Percentiles rank a stretch among this genome's conserved stretches.
These are phyloP conservation scores for Sebastes kiyomatsui DNA, from an alignment of 2,797 vertebrate genomes.

Conservation along the genomic window DNA sequence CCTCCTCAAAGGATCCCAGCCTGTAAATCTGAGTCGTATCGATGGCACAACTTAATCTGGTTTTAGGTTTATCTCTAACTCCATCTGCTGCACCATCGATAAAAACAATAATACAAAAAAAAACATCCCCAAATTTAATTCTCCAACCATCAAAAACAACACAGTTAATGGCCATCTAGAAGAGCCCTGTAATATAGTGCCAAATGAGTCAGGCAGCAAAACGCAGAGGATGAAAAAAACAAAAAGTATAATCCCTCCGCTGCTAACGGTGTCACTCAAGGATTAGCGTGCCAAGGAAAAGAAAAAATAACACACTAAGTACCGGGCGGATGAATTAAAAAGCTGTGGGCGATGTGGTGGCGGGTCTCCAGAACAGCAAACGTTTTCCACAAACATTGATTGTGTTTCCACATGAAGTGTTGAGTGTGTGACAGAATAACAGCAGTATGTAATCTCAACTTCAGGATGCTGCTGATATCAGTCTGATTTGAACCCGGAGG, in stretches of 20 bases:
- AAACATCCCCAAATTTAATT: slow-evolving; percentile 15
- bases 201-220: slow-evolving; percentile 59
- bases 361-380: slow-evolving; percentile 16
- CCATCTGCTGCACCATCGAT: slow-evolving; percentile 54
- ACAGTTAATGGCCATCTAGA: slow-evolving; percentile 44
- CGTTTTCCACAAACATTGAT: slow-evolving; percentile 15
- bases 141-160: slow-evolving; percentile 31
- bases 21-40: slow-evolving; percentile 46
- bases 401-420: slow-evolving; percentile 20
- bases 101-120: background rate
- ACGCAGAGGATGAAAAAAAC: slow-evolving; percentile 67
- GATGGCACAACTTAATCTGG: slow-evolving; percentile 64
- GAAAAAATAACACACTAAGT: slow-evolving; percentile 71
- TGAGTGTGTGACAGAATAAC: slow-evolving; percentile 23
- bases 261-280: slow-evolving; percentile 81
- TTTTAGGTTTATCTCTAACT: slow-evolving; percentile 46
- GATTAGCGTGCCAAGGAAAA: slow-evolving; percentile 73
- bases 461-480: slow-evolving; percentile 36
- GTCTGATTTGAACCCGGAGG: slow-evolving; percentile 11
- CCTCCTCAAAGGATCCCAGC: slow-evolving; percentile 10
- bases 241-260: slow-evolving; percentile 77
- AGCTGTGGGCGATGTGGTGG: slow-evolving; percentile 43
- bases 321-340: slow-evolving; percentile 70
- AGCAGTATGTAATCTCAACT: slow-evolving; percentile 47
- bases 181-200: slow-evolving; percentile 21